Base-by-base conservation (phyloP, 2,888 invertebrate species). In the Anthoptus insignis region DNA sequence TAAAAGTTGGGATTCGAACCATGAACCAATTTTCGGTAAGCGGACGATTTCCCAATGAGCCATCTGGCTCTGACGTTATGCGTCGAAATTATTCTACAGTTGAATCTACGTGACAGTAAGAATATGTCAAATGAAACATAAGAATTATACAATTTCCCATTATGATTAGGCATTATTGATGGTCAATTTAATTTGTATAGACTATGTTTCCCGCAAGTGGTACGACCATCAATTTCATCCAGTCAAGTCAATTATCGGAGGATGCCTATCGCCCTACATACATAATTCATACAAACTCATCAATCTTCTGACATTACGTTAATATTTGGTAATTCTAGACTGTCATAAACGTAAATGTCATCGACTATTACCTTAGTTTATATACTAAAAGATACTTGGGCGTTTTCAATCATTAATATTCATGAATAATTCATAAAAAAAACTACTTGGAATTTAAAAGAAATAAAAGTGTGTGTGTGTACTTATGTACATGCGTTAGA, bases 241-340 rank as follows among this genome's bases (percentile, higher is more conserved):
- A 45, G 45, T 61, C 66, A 68, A 71, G 73, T 71, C 73, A 76
- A 76, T 76, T 75, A 75, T 73, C 53, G 65, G 66, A 71, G 71
- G 73, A 73, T 69, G 72, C 71, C 69, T 68, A 69, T 69, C 66
- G 69, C 54, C 61, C 49, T 60, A 59, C 67, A 66, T 69, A 69
- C 69, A 70, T 71, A 71, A 69, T 68, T 73, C 64, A 66, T 64
- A 66, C 67, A 74, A 70, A 64, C 73, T 73, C 76, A 76, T 76
- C 76, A 76, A 76, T 76, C 75, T 75, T 73, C 58, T 56, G 67
- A 68, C 66, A 61, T 68, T 67, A 45, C 66, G 68, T 66, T 64
- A 68, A 74, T 72, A 74, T 71, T 75, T 69, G 70, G 74, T 73
- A 70, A 71, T 70, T 69, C 64, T 64, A 74, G 67, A 70, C 65